phyloP scores from a whole-genome alignment of 1,140 invertebrate genomes.

The Drosophila equinoxialis region DNA sequence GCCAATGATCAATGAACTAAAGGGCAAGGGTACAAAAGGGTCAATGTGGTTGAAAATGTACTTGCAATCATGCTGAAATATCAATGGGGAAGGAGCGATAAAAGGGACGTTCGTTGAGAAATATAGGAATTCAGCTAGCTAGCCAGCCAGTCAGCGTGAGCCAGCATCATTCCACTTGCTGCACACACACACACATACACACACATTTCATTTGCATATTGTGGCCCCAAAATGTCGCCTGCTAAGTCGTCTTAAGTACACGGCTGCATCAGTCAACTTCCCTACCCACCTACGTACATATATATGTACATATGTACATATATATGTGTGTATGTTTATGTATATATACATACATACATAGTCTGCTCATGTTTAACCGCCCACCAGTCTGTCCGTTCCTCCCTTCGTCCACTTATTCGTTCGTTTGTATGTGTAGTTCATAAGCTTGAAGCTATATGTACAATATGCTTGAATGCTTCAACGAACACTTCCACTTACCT shows the following conservation, averaged over 20 bases:
- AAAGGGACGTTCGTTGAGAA: not conserved
- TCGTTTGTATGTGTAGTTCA: conserved; percentile 50
- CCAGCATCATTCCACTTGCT: conserved; percentile 30
- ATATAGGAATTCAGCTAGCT: conserved; percentile 20
- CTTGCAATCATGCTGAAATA: conserved; percentile 2
- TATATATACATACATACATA: not conserved
- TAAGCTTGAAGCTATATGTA: conserved; percentile 36
- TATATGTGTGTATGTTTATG: not conserved
- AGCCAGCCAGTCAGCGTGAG: not conserved
- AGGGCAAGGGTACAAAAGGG: not conserved
- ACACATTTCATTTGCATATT: conserved; percentile 73
- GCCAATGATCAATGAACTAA: not conserved
- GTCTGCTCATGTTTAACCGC: conserved; percentile 17
- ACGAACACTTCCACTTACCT: conserved; percentile 89
- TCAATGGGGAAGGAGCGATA: not conserved
- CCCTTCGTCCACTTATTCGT: conserved; percentile 2
- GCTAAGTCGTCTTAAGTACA: conserved; percentile 57
- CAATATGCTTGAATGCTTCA: conserved; percentile 66
- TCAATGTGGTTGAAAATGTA: not conserved
- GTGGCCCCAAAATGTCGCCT: conserved; percentile 49
- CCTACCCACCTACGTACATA: not conserved
- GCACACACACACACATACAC: conserved; percentile 22
- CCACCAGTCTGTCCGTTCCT: conserved; percentile 21
- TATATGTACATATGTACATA: not conserved
- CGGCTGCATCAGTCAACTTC: conserved; percentile 24